Evolutionary conservation across 1,140 invertebrate genomes (phyloP).

Genomic region (Drosophila yakuba): DNA sequence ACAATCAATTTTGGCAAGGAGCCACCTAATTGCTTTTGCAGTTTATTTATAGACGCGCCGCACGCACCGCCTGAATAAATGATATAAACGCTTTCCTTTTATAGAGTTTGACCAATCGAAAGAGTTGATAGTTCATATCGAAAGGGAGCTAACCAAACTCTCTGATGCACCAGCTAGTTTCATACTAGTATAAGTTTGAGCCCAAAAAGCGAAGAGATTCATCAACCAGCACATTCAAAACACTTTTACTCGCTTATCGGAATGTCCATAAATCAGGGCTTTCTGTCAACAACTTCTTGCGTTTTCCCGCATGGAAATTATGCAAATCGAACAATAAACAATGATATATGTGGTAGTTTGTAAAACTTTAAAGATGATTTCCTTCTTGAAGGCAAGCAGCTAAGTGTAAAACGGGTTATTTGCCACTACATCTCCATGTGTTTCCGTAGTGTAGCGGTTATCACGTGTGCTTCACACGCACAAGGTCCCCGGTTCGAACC

Average conservation of each 20-base stretch:
- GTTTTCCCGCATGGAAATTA: constrained; percentile 59
- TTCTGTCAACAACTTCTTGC: constrained; percentile 40
- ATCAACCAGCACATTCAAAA: constrained; percentile 26
- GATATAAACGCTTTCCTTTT: constrained; percentile 26
- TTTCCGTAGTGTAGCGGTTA: constrained; percentile 84
- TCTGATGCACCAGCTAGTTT: neutral
- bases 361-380: constrained; percentile 28
- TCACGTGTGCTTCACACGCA: constrained; percentile 88
- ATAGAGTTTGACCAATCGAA: neutral
- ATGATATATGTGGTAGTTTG: constrained; percentile 51
- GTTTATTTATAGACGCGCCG: constrained; percentile 34
- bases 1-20: constrained; percentile 62
- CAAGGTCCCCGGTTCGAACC: constrained; percentile 88
- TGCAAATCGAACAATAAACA: constrained; percentile 60
- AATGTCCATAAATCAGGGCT: constrained; percentile 66
- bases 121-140: constrained; percentile 10
- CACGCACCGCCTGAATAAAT: constrained; percentile 31
- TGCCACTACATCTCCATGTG: constrained; percentile 3
- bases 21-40: constrained; percentile 50
- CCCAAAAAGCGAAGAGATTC: constrained; percentile 4
- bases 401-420: constrained; percentile 16
- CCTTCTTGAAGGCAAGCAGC: neutral
- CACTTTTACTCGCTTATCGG: constrained; percentile 76
- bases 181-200: constrained; percentile 23
- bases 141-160: constrained; percentile 22